Percentiles rank a stretch among this genome's conserved stretches.
Conservation (phyloP, 2,797 vertebrate genomes). For the Paratrypauchen microcephalus region DNA sequence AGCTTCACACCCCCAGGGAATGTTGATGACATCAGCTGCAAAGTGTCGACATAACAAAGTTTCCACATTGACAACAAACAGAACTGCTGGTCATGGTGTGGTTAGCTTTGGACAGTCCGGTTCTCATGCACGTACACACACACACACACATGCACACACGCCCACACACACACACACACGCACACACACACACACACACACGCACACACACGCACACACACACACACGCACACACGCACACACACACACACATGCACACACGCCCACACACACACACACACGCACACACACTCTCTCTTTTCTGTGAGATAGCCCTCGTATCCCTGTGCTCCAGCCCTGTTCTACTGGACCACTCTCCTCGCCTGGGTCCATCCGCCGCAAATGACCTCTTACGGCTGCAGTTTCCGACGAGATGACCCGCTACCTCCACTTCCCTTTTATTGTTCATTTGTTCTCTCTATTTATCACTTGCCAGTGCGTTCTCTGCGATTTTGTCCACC, state of each 20-base stretch:
- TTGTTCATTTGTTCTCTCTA: not conserved
- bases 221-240: conserved; percentile 8
- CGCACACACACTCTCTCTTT: conserved; percentile 19
- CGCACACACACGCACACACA: conserved; percentile 22
- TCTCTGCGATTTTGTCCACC: conserved; percentile 24
- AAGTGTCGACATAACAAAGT: no score
- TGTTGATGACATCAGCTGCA: no score
- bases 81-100: conserved; percentile 33
- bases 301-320: conserved; percentile 59
- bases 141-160: conserved; percentile 15
- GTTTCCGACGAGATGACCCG: conserved; percentile 32
- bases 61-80: conserved; percentile 20
- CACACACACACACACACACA: conserved; percentile 12
- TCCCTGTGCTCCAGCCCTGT: conserved; percentile 59
- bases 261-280: conserved; percentile 14
- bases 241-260: conserved; percentile 19
- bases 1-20: no score
- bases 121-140: conserved; percentile 20
- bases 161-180: conserved; percentile 17
- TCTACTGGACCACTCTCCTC: conserved; percentile 45
- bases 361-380: conserved; percentile 6
- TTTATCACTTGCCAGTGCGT: conserved; percentile 2
- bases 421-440: not conserved
- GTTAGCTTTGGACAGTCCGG: conserved; percentile 30
- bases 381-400: conserved; percentile 27